Evolutionary conservation across 2,113 vertebrate species (phyloP).

Genomic region (Nipponia nippon): DNA sequence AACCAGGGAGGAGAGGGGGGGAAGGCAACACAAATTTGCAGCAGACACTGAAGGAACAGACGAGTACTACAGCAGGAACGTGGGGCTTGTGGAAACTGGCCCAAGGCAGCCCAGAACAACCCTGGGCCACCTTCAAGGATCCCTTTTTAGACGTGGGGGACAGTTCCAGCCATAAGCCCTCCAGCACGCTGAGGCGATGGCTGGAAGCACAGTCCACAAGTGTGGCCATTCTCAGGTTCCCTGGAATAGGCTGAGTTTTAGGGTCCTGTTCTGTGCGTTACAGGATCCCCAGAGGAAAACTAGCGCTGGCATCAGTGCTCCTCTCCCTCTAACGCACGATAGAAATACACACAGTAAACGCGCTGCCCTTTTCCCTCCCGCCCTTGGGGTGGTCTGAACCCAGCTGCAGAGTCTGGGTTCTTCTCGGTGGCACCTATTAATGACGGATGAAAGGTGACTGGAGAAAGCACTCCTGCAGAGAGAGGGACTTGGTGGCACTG

Average conservation of each 20-base stretch:
- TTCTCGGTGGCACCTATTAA: not conserved
- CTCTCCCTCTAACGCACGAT: not conserved
- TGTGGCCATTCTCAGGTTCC: not conserved
- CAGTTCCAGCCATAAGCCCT: not conserved
- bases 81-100: rapidly evolving
- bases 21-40: not conserved
- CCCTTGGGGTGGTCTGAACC: not conserved
- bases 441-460: not conserved
- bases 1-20: not conserved
- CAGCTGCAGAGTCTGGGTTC: not conserved
- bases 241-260: not conserved
- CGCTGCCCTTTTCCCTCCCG: not conserved
- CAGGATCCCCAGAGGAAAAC: not conserved
- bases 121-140: no score
- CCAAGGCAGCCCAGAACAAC: not conserved
- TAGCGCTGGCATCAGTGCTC: rapidly evolving
- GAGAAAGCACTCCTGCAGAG: not conserved
- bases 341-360: not conserved
- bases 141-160: rapidly evolving
- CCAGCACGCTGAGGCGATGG: rapidly evolving
- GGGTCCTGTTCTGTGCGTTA: not conserved
- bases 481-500: not conserved
- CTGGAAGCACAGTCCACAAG: not conserved
- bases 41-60: not conserved
- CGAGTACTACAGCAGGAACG: rapidly evolving